Conservation (phyloP, 2,888 invertebrate species). For the Biston betularia region DNA sequence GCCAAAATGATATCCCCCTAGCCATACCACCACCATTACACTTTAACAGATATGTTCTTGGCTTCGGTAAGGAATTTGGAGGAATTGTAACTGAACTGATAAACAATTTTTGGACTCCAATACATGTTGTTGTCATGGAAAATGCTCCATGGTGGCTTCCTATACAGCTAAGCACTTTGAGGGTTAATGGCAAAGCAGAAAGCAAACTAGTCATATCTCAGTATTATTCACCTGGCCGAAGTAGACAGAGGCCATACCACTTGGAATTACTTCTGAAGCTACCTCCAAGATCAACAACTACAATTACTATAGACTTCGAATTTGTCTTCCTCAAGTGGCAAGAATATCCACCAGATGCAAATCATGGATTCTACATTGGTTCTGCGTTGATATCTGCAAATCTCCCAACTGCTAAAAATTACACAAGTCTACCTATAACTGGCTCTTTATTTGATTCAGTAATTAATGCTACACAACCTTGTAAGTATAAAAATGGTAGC, state of each 20-base stretch:
- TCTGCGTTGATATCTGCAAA: slow-evolving; percentile 93
- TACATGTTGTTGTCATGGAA: slow-evolving; percentile 94
- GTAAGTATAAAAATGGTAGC: too few relatives aligned
- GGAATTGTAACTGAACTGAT: slow-evolving; percentile 94
- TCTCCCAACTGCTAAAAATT: slow-evolving; percentile 92
- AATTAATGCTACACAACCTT: slow-evolving; percentile 88
- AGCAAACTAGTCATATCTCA: slow-evolving; percentile 85
- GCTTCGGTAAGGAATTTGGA: slow-evolving; percentile 96
- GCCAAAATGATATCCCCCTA: slow-evolving; percentile 77
- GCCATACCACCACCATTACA: slow-evolving; percentile 88
- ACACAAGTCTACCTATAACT: slow-evolving; percentile 91
- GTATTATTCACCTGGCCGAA: slow-evolving; percentile 91
- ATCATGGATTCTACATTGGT: slow-evolving; percentile 98
- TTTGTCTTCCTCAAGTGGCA: slow-evolving; percentile 99
- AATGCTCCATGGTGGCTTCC: slow-evolving; percentile 97
- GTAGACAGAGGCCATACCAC: slow-evolving; percentile 94
- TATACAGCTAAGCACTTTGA: slow-evolving; percentile 95
- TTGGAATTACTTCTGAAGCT: slow-evolving; percentile 93
- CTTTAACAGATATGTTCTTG: slow-evolving; percentile 93
- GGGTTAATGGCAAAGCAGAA: slow-evolving; percentile 87
- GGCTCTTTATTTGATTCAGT: slow-evolving; percentile 89
- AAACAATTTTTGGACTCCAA: slow-evolving; percentile 91
- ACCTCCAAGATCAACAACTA: slow-evolving; percentile 92
- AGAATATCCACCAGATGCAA: slow-evolving; percentile 99
- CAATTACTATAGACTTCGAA: slow-evolving; percentile 95